phyloP scores from a whole-genome alignment of 1,140 invertebrate species.

The Bactericera cockerelli region DNA sequence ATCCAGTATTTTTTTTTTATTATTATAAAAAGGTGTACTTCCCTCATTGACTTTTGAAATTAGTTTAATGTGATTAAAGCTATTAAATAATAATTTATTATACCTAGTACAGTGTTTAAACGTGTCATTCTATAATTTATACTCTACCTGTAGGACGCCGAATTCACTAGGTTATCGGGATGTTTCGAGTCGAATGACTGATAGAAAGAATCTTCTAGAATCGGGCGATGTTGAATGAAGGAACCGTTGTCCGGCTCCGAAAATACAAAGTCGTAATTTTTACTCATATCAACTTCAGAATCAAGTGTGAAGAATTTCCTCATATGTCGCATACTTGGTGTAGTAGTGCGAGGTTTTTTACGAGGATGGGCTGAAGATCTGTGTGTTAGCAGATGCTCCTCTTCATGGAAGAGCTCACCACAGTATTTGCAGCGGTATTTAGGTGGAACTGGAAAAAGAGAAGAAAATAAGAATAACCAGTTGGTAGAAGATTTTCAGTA shows the following conservation, averaged over 20 bases:
- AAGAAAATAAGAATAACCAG: not conserved
- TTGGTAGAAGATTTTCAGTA: no score
- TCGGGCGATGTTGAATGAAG: not conserved
- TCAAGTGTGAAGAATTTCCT: not conserved
- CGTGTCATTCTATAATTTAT: no score
- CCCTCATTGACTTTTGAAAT: no score
- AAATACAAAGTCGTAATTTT: conserved; percentile 4
- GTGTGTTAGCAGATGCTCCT: not conserved
- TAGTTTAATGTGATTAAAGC: no score
- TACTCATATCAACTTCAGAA: conserved; percentile 3
- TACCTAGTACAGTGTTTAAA: no score
- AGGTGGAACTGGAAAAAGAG: not conserved
- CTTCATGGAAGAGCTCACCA: not conserved
- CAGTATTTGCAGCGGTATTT: not conserved
- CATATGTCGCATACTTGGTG: not conserved
- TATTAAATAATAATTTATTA: no score
- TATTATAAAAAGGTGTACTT: no score
- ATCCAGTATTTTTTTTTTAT: no score
- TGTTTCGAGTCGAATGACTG: not conserved
- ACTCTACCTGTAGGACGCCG: not conserved
- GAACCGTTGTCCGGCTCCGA: not conserved
- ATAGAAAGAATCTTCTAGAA: not conserved
- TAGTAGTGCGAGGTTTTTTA: not conserved
- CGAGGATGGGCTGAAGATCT: not conserved
- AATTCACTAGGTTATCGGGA: not conserved